Base-by-base conservation (phyloP, 2,113 vertebrate genomes). In the Xiphophorus hellerii region DNA sequence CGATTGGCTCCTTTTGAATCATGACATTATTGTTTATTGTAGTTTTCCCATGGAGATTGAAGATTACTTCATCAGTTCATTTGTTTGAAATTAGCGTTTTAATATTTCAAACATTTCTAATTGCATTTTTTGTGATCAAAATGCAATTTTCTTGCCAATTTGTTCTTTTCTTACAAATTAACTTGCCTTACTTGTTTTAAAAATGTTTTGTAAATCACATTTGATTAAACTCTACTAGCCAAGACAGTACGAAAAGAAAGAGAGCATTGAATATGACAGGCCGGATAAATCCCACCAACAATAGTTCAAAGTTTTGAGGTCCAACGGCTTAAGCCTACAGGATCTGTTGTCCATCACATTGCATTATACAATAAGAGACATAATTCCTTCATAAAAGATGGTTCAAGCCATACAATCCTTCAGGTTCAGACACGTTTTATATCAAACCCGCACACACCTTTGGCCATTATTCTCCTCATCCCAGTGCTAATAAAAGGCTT, bases 371-470 rank as follows among this genome's bases (percentile, higher is more conserved):
- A 58, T 58, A 58, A 58, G 6, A 58, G 51, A n/a, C 25, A 9
- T 58, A 58, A n/a, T n/a, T 58, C 25, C 48, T 58, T 58, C 25
- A 10, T n/a, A n/a, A 58, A 58, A 58, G 22, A 11, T 1, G 51
- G 25, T 28, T 58, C 37, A 11, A 72, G 62, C 35, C 66, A 31
- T 14, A 71, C 39, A 5, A 61, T 74, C 31, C 29, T 27, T 58
- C 73, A 61, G 67, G 65, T 81, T 62, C 11, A 31, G 74, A 90
- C 85, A 71, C 35, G 83, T 77, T 54, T 63, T 20, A 1, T 58
- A 67, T 61, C 4, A 8, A 54, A 60, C 66, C 39, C 17, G 3
- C 35, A 58, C 81, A 90, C 77, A 78, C 79, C 74, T 84, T 42
- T 4, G 27, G 73, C 85, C 72, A 25, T 37, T 75, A 42, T 69